Conservation (phyloP, 2,888 invertebrate species). For the Parochlus steinenii region DNA sequence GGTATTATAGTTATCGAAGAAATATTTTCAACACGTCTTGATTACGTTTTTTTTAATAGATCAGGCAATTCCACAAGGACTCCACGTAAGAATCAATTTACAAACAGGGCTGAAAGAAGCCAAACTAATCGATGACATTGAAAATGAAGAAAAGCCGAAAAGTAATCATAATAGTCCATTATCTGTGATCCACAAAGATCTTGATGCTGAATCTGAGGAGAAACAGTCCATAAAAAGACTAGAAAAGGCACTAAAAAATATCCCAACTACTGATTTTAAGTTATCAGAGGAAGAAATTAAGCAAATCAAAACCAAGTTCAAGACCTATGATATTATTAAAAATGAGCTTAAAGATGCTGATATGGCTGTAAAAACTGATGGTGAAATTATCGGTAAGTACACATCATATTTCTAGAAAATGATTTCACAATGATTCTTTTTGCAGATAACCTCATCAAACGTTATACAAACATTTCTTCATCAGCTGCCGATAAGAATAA, state of each 20-base stretch:
- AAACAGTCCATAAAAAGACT: constrained; percentile 21
- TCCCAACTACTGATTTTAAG: constrained; percentile 25
- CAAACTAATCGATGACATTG: constrained; percentile 39
- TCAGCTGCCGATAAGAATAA: constrained; percentile 2
- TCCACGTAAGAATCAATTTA: constrained; percentile 61
- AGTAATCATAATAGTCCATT: too few relatives aligned
- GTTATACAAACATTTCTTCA: neutral
- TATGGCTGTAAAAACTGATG: constrained; percentile 46
- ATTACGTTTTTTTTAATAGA: constrained; percentile 31
- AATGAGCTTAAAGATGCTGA: constrained; percentile 43
- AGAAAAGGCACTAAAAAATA: constrained; percentile 28
- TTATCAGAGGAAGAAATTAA: constrained; percentile 21
- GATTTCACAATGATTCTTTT: constrained; percentile 26
- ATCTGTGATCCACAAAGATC: constrained; percentile 16
- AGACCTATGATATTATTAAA: constrained; percentile 45
- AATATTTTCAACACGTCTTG: constrained; percentile 8
- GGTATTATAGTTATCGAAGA: constrained; percentile 27
- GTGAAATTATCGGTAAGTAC: constrained; percentile 40
- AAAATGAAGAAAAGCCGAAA: constrained; percentile 15
- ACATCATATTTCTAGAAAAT: too few relatives aligned
- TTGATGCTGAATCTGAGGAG: constrained; percentile 18
- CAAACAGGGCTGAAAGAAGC: constrained; percentile 58
- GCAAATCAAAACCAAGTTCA: constrained; percentile 32
- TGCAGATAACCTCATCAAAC: constrained; percentile 17
- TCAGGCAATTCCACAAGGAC: constrained; percentile 51